A percentile compares a stretch with the other conserved stretches of the same genome.
These are phyloP conservation scores for Argyresthia albistria DNA, from an alignment of 2,888 invertebrate genomes.

Conservation along the genomic window DNA sequence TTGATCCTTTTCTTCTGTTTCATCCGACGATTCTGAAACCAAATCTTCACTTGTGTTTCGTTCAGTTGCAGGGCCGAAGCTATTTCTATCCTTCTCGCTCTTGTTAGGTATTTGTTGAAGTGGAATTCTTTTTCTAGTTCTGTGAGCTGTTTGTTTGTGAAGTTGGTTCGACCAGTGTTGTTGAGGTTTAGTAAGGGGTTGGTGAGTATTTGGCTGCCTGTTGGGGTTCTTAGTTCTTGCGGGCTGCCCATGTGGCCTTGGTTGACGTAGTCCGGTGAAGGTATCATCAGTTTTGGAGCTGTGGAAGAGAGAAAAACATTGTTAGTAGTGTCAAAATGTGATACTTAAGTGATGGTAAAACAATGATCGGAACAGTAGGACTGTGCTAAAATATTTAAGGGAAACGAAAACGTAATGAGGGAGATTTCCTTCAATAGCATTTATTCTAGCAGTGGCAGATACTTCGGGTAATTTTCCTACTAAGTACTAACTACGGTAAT, in stretches of 20 bases:
- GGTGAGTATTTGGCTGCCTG: constrained; percentile 56
- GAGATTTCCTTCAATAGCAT: too few species aligned
- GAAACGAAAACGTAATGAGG: too few species aligned
- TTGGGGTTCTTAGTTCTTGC: constrained; percentile 62
- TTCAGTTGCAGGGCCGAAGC: constrained; percentile 96
- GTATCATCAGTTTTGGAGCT: constrained; percentile 78
- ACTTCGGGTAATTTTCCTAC: too few species aligned
- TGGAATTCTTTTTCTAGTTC: constrained; percentile 99
- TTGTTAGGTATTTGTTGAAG: constrained; percentile 98
- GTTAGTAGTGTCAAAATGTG: not conserved
- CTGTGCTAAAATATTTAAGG: too few species aligned
- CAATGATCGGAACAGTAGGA: too few species aligned
- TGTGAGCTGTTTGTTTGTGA: constrained; percentile 99
- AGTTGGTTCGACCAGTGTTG: constrained; percentile 96
- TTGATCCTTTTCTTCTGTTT: constrained; percentile 98
- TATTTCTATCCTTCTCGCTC: constrained; percentile 97
- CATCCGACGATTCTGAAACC: constrained; percentile 99
- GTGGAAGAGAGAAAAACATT: constrained; percentile 30
- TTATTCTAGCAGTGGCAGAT: too few species aligned
- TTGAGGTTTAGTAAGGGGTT: constrained; percentile 72
- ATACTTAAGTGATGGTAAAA: too few species aligned
- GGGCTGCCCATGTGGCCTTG: constrained; percentile 63
- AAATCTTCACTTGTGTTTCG: constrained; percentile 98
- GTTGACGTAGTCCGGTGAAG: constrained; percentile 60
- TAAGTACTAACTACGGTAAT: too few species aligned